Percentiles rank a stretch among this genome's conserved stretches.
Evolutionary conservation across 2,888 invertebrate species (phyloP).

Genomic region (Vandiemenella viatica): DNA sequence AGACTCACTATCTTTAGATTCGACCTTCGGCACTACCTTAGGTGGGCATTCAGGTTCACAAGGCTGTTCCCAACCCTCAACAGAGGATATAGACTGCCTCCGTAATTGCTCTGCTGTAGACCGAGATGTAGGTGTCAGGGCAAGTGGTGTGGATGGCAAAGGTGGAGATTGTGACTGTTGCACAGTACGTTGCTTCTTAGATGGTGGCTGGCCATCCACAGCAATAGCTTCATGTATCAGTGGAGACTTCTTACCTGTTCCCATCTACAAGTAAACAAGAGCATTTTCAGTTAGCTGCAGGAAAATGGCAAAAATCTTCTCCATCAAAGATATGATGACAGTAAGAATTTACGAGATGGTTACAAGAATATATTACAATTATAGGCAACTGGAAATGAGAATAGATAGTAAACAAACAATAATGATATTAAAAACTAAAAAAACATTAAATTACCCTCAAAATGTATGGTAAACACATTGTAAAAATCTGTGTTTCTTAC

Average conservation of each 20-base stretch:
- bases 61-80: constrained; percentile 12
- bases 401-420: no score
- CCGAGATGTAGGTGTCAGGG: constrained; percentile 13
- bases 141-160: constrained; percentile 10
- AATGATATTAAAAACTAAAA: no score
- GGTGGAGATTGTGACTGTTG: constrained; percentile 12
- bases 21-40: constrained; percentile 9
- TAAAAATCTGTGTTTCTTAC: no score
- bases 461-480: no score
- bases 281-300: neutral
- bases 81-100: constrained; percentile 8
- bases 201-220: constrained; percentile 10
- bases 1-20: constrained; percentile 7
- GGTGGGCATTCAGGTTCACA: constrained; percentile 9
- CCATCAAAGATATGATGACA: no score
- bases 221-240: neutral
- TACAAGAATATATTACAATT: no score
- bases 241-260: constrained; percentile 3
- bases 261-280: constrained; percentile 4
- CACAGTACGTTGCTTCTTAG: constrained; percentile 14
- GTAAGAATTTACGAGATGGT: no score
- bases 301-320: no score
- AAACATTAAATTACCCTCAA: no score
- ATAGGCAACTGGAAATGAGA: no score
- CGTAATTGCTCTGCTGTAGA: constrained; percentile 2